Evolutionary conservation across 2,797 vertebrate genomes (phyloP), one percentile per base, ranked within the genome.

Genomic region (Anguilla obscura): DNA sequence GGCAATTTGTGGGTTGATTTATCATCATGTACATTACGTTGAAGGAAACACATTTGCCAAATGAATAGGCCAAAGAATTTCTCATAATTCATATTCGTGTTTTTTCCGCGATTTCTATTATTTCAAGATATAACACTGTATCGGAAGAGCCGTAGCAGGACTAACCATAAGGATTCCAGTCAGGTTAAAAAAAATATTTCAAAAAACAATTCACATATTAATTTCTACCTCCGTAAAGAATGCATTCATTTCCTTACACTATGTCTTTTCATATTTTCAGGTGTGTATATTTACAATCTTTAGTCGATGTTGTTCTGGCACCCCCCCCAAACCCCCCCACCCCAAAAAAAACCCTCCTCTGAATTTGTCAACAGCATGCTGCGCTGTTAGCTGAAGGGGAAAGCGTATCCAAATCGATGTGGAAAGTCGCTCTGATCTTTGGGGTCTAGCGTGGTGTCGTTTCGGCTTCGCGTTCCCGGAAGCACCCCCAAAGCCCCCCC

Each of bases 401-500:
- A 84, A 60, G 16, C 63, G 30, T 63, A 74, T 83, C 66, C 50
- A 50, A 60, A 84, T 52, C 24, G 50, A 66, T 85, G 69, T n/a
- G n/a, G 24, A 14, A 54, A 52, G 56, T 71, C 30, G 88, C 84
- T 82, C 58, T 86, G 84, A 86, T 86, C 88, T 82, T 69, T 21
- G 40, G 48, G 88, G 76, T 40, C 40, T 50, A 45, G 79, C 8
- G 16, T 7, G 30, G 84, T 24, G 30, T 45, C 58, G 30, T 63
- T 63, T 63, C 54, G n/a, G 82, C 52, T 48, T 30, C 52, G 12
- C n/a, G 50, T 24, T 56, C 50, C 16, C 18, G 21, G 16, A 82
- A 85, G 48, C 16, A 71, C 33, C 84, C 52, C 56, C 18, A 12
- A 56, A 66, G 52, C 50, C 71, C 36, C 79, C n/a, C 36, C 84